Base-by-base conservation (phyloP, 2,888 invertebrate species). In the Colletes collaris region DNA sequence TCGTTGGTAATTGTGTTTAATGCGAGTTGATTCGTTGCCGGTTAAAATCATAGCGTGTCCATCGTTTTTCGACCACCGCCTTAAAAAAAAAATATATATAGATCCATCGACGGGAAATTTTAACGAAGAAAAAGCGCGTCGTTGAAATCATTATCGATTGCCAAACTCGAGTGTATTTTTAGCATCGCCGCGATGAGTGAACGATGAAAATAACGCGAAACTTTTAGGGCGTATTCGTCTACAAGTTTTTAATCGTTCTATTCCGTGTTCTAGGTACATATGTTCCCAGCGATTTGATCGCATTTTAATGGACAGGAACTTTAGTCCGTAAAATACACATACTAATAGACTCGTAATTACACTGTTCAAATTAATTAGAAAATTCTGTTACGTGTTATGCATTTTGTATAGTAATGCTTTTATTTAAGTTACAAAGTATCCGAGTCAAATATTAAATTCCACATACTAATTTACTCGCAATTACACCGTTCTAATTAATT, bases 1-100 rank as follows among this genome's bases (percentile, higher is more conserved):
- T 82, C 79, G 79, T 62, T 66, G 73, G 87, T 89, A 91, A 92
- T 91, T 91, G 90, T 80, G 80, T 86, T 89, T 89, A 90, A 92
- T 91, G 89, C 87, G 82, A 85, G 87, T 89, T 90, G 89, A 91
- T 92, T 90, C 84, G 88, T 88, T 88, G 85, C 84, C 84, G 85
- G 76, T 81, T 87, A 81, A 87, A 90, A 89, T 90, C 86, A 76
- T 87, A 80, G 67, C 56, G 66, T 58, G 71, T 40, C 71, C 58
- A 50, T 70, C 58, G 53, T 58, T 59, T 44, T 65, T 44, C 40
- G 55, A 16, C 40, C 44, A 53, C 50, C 50, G 46, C 59, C n/a
- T 69, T 62, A 70, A 58, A 35, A 69, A 66, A 67, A 78, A 68
- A 59, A 53, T 67, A 40, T 40, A 40, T 2, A 40, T 40, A 65